These are phyloP conservation scores for Epirrhoe alternata DNA, from an alignment of 2,888 invertebrate species.

Conservation along the genomic window DNA sequence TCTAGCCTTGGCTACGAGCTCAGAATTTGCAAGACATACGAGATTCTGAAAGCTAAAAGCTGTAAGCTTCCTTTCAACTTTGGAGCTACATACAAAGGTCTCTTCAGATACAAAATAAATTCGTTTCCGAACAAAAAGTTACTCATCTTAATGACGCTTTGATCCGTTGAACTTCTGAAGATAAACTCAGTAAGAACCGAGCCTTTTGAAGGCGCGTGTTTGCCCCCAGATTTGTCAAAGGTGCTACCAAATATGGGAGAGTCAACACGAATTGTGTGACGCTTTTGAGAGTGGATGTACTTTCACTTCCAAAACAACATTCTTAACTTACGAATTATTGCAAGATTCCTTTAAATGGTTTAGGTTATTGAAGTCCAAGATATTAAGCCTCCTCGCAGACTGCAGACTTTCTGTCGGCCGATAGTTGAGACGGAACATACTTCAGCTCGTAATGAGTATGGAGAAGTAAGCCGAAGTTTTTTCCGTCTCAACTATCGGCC, in stretches of 20 bases:
- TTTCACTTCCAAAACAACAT: conserved; percentile 20
- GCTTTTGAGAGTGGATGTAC: conserved; percentile 26
- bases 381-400: too few relatives aligned
- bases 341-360: neutral
- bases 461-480: too few relatives aligned
- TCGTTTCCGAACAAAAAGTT: conserved; percentile 35
- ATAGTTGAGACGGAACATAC: too few relatives aligned
- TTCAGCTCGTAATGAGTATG: too few relatives aligned
- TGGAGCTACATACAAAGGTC: conserved; percentile 7
- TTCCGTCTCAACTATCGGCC: too few relatives aligned
- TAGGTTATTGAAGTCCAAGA: neutral
- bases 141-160: conserved; percentile 43
- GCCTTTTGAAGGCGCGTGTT: conserved; percentile 59
- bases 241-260: conserved; percentile 56
- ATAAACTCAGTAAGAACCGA: conserved; percentile 52
- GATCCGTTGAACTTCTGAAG: conserved; percentile 50
- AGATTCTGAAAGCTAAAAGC: neutral
- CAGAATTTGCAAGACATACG: neutral
- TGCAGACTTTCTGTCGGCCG: too few relatives aligned
- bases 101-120: conserved; percentile 22
- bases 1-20: neutral
- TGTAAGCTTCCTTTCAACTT: conserved; percentile 4
- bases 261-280: conserved; percentile 50
- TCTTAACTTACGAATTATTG: conserved; percentile 5
- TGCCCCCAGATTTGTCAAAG: conserved; percentile 70